These are phyloP conservation scores for Cancer borealis DNA, from an alignment of 2,888 invertebrate species.

Conservation along the genomic window DNA sequence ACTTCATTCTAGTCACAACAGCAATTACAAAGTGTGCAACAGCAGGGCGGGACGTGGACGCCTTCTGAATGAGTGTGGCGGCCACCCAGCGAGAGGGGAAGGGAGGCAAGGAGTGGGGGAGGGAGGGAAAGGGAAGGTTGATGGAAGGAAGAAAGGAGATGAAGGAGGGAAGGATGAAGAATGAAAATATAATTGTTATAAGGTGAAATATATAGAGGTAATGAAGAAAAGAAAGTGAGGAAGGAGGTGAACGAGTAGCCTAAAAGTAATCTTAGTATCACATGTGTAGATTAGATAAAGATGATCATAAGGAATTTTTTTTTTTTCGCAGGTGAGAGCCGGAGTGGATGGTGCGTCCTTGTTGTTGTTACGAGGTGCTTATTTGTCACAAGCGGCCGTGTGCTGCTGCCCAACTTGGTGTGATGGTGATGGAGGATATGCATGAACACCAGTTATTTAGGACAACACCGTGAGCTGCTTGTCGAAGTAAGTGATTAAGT, in stretches of 20 bases:
- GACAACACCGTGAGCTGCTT: not conserved
- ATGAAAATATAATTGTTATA: not conserved
- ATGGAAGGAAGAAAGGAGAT: not conserved
- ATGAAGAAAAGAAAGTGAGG: not conserved
- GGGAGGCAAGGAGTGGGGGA: not conserved
- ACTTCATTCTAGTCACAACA: slow-evolving; percentile 16
- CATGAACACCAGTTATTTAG: not conserved
- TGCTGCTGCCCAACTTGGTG: not conserved
- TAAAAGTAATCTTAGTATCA: not conserved
- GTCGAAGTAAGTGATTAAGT: not conserved
- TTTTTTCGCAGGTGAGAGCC: not conserved
- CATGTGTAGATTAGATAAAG: not conserved
- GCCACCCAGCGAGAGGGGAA: slow-evolving; percentile 35
- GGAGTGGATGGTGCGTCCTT: not conserved
- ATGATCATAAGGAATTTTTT: not conserved
- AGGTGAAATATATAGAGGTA: not conserved
- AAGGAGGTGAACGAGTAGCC: not conserved
- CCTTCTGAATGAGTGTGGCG: not conserved
- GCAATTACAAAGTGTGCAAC: slow-evolving; percentile 26
- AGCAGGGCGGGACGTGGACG: not conserved
- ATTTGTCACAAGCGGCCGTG: not conserved
- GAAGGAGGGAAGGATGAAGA: not conserved
- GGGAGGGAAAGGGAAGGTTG: not conserved
- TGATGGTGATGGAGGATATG: not conserved
- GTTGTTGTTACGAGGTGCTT: not conserved